A percentile compares a stretch with the other conserved stretches of the same genome.
phyloP scores from a whole-genome alignment of 2,113 vertebrate genomes.

The Synodontis membranacea region DNA sequence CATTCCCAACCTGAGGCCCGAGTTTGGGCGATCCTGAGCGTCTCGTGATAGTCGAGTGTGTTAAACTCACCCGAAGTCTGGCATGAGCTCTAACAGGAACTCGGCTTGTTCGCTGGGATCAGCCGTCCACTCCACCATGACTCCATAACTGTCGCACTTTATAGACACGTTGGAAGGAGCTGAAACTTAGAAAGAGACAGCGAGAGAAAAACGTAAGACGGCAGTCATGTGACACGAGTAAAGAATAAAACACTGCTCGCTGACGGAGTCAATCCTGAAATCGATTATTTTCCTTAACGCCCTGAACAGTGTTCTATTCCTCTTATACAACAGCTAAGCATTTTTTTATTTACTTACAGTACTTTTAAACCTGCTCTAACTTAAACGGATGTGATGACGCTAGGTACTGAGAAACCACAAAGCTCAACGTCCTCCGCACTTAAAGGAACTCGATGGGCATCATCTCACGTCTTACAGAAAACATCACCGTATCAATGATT shows the following conservation, averaged over 20 bases:
- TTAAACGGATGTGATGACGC: not conserved
- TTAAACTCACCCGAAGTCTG: not conserved
- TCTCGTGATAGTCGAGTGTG: not conserved
- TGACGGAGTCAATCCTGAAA: too few species aligned
- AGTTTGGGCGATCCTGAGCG: not conserved
- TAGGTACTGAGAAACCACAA: not conserved
- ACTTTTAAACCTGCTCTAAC: too few species aligned
- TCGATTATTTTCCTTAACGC: too few species aligned
- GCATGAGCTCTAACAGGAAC: not conserved
- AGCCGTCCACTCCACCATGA: conserved; percentile 23
- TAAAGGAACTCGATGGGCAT: not conserved
- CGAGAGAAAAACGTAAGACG: not conserved
- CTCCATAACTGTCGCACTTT: conserved; percentile 40
- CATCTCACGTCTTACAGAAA: not conserved
- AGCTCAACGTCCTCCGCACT: not conserved
- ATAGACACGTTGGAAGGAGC: conserved; percentile 15
- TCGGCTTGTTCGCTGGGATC: not conserved
- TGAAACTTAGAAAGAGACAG: not conserved
- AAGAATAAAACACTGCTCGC: not conserved
- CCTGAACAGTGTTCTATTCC: too few species aligned
- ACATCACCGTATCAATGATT: too few species aligned
- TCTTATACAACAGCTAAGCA: too few species aligned
- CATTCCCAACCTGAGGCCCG: not conserved
- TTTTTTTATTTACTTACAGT: too few species aligned
- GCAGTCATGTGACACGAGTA: not conserved